Conservation (phyloP, 2,113 vertebrate genomes). For the Anhinga rufa region DNA sequence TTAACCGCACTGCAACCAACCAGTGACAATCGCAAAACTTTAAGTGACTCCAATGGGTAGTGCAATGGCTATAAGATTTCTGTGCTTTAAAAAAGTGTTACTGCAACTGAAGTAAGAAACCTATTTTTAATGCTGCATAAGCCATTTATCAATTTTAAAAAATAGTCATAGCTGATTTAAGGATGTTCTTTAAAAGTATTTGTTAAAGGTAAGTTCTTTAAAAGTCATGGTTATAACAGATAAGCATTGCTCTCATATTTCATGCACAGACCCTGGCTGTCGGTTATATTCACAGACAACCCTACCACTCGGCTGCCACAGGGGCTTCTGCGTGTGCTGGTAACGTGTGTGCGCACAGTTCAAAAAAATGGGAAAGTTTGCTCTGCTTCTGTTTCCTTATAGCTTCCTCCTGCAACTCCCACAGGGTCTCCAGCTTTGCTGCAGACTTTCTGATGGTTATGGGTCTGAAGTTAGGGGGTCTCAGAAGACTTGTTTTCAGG, state of each 20-base stretch:
- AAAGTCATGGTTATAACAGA: neutral
- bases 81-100: neutral
- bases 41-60: neutral
- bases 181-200: neutral
- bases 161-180: neutral
- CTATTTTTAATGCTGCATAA: neutral
- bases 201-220: neutral
- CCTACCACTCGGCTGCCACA: neutral
- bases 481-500: neutral
- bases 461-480: neutral
- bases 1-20: neutral
- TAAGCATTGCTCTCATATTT: neutral
- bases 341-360: fast-evolving
- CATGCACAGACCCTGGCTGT: neutral
- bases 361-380: neutral
- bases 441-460: neutral
- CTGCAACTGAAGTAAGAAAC: neutral
- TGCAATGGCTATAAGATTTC: neutral
- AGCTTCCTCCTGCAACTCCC: neutral
- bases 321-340: neutral
- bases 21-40: slow-evolving; percentile 19
- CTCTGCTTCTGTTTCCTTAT: neutral
- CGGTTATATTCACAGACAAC: neutral
- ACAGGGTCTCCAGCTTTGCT: neutral
- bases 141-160: neutral